A percentile compares a stretch with the other conserved stretches of the same genome.
These are phyloP conservation scores for Sinentomon sp. DNA, from an alignment of 2,888 invertebrate genomes.

Conservation along the genomic window DNA sequence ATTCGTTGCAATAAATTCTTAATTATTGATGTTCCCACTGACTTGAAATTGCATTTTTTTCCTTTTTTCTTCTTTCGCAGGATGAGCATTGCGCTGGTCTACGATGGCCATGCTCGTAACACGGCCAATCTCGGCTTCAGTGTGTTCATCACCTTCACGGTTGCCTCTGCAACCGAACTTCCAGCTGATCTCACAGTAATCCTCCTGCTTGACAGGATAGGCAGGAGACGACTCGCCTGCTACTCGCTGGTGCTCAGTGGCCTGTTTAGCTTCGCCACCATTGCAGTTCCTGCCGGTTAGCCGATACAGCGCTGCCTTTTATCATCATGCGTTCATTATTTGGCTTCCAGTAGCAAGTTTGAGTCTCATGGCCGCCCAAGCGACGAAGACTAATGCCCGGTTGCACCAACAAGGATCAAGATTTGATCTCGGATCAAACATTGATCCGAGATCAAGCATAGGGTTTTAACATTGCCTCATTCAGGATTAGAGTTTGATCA, in stretches of 20 bases:
- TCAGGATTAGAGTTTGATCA: too few species aligned
- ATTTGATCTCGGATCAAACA: too few species aligned
- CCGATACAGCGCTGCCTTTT: too few species aligned
- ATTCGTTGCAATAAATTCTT: constrained; percentile 2
- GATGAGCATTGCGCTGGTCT: constrained; percentile 63
- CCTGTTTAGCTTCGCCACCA: constrained; percentile 46
- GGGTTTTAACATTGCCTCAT: too few species aligned
- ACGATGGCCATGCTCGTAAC: constrained; percentile 66
- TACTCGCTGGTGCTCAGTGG: constrained; percentile 55
- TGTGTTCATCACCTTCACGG: constrained; percentile 57
- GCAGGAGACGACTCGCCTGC: constrained; percentile 55
- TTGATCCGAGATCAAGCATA: too few species aligned
- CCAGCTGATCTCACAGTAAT: constrained; percentile 60
- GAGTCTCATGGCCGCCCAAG: too few species aligned
- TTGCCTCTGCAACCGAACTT: constrained; percentile 53
- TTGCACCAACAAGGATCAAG: too few species aligned
- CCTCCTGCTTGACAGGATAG: constrained; percentile 46
- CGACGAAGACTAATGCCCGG: too few species aligned
- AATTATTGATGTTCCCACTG: constrained; percentile 1
- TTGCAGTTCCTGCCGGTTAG: constrained; percentile 39
- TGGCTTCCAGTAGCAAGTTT: too few species aligned
- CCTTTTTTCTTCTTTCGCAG: constrained; percentile 17
- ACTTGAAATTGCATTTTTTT: not conserved
- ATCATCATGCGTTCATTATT: not conserved
- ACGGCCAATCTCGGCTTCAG: constrained; percentile 55